Percentiles rank a stretch among this genome's conserved stretches.
Evolutionary conservation across 2,888 invertebrate species (phyloP).

Genomic region (Phorcus lineatus): DNA sequence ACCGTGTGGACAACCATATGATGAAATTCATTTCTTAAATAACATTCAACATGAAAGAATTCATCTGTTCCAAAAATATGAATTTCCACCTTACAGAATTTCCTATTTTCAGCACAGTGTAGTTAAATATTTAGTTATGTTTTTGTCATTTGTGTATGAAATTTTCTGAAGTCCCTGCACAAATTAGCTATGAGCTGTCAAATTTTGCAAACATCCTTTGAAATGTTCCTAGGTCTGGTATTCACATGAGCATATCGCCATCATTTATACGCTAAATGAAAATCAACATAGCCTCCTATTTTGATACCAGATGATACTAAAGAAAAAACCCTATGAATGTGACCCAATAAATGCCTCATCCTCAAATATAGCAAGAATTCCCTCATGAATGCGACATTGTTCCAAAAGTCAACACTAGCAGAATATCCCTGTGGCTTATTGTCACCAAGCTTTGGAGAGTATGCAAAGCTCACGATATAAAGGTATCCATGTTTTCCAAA

Average conservation of each 20-base stretch:
- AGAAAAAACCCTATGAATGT: slow-evolving; percentile 16
- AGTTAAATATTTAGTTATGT: slow-evolving; percentile 9
- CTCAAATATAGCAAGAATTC: slow-evolving; percentile 19
- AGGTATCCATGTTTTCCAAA: slow-evolving; percentile 11
- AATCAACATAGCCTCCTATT: slow-evolving; percentile 8
- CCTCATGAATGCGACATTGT: slow-evolving; percentile 20
- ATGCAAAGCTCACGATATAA: slow-evolving; percentile 11
- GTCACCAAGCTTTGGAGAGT: slow-evolving; percentile 1
- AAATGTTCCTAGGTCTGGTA: neutral
- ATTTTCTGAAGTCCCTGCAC: neutral
- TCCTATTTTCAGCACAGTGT: slow-evolving; percentile 5
- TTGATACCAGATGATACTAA: slow-evolving; percentile 6
- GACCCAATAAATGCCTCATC: slow-evolving; percentile 22
- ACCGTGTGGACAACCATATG: no score
- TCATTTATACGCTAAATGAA: slow-evolving; percentile 20
- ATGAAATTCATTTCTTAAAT: no score
- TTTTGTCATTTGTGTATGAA: neutral
- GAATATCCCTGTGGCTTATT: neutral
- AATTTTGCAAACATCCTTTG: slow-evolving; percentile 13
- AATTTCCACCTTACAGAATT: slow-evolving; percentile 19
- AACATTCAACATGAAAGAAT: no score
- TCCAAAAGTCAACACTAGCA: neutral
- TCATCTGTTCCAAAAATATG: neutral
- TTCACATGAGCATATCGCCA: slow-evolving; percentile 1
- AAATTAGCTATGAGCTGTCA: slow-evolving; percentile 19